These are phyloP conservation scores for Lonchura striata DNA, from an alignment of 2,113 vertebrate genomes.

Conservation along the genomic window DNA sequence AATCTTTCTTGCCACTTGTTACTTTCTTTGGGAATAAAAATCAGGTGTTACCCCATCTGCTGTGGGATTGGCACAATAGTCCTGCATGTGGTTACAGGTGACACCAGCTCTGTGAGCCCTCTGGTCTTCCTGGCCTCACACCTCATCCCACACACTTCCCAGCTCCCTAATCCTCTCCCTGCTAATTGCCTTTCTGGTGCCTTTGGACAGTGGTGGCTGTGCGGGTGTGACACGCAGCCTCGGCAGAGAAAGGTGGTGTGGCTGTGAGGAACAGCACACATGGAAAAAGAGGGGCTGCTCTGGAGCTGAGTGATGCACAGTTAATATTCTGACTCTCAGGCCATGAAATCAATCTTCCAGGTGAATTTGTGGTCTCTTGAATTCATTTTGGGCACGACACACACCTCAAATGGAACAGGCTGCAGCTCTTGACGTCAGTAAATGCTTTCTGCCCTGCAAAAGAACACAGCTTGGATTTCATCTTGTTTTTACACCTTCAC, in stretches of 20 bases:
- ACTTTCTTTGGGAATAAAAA: background rate
- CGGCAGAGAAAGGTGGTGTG: background rate
- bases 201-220: background rate
- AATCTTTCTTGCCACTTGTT: background rate
- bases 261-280: background rate
- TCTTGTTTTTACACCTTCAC: conserved; percentile 64
- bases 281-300: background rate
- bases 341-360: conserved; percentile 64
- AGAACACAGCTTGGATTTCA: conserved; percentile 58
- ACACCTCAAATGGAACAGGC: conserved; percentile 27
- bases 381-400: conserved; percentile 12
- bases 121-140: background rate
- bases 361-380: conserved; percentile 46
- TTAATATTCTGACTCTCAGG: conserved; percentile 46
- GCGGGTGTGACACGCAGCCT: background rate
- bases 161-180: background rate
- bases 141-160: background rate
- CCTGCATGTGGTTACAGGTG: fast-evolving
- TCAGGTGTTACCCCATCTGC: background rate
- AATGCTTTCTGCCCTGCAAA: conserved; percentile 51
- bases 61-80: background rate
- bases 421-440: conserved; percentile 29
- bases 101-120: background rate
- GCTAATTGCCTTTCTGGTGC: background rate
- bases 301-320: conserved; percentile 5